These are phyloP conservation scores for Otocyon megalotis DNA, from an alignment of 2,113 vertebrate genomes.

Conservation along the genomic window DNA sequence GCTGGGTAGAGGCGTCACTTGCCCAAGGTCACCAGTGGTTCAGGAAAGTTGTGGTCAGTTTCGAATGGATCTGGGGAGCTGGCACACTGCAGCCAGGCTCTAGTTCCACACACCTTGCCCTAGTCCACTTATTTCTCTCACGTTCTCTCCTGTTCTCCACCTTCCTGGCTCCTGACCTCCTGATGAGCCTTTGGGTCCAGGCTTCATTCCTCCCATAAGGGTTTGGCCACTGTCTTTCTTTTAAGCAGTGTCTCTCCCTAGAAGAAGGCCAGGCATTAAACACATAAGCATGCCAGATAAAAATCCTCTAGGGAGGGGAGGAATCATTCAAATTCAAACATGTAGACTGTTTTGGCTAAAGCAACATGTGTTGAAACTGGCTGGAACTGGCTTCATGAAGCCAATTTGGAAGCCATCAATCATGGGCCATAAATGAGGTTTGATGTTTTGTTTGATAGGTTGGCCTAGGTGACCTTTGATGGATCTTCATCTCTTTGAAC, in stretches of 20 bases:
- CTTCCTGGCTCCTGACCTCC: background rate
- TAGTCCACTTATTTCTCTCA: rapidly evolving
- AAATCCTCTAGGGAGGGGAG: background rate
- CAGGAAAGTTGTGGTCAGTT: background rate
- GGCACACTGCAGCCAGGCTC: rapidly evolving
- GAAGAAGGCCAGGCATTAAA: background rate
- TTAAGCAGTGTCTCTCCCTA: background rate
- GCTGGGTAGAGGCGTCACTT: rapidly evolving
- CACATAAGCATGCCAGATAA: background rate
- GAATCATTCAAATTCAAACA: background rate
- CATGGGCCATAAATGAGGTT: background rate
- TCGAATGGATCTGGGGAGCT: background rate
- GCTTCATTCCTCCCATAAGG: background rate
- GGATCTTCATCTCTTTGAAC: background rate
- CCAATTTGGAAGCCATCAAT: background rate
- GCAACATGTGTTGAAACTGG: background rate
- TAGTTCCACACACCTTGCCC: rapidly evolving
- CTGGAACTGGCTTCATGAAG: background rate
- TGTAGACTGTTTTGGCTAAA: background rate
- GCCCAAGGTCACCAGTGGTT: background rate
- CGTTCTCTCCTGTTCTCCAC: rapidly evolving
- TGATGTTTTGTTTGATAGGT: too few species aligned
- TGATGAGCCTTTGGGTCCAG: background rate
- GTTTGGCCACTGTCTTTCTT: background rate
- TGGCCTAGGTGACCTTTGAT: background rate